Evolutionary conservation across 1,140 invertebrate species (phyloP).

Genomic region (Cydia strobilella): DNA sequence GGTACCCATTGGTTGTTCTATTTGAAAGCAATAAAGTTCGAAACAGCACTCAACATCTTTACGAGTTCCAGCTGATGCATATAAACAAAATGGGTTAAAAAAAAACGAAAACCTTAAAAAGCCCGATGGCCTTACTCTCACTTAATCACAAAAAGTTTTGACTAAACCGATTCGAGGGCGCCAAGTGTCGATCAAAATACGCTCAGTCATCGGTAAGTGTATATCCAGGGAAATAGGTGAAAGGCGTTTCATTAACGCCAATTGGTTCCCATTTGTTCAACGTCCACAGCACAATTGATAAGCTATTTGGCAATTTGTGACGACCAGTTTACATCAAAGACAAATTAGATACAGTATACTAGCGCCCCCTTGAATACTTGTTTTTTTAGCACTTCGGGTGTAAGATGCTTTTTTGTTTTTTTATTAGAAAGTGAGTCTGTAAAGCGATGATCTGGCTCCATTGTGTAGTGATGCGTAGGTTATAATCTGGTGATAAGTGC

Average conservation of each 20-base stretch:
- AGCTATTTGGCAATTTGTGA: conserved; percentile 39
- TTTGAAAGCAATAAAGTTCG: neutral
- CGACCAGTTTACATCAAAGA: conserved; percentile 39
- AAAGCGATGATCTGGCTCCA: conserved; percentile 24
- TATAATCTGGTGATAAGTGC: conserved; percentile 1
- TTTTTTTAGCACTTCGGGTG: neutral
- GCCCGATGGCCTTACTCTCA: conserved; percentile 30
- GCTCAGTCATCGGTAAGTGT: conserved; percentile 20
- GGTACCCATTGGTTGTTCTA: neutral
- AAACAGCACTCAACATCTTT: neutral
- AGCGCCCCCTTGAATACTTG: neutral
- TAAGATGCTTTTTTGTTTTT: conserved; percentile 6
- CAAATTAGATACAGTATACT: conserved; percentile 43
- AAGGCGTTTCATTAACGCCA: conserved; percentile 50
- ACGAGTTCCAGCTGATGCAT: neutral
- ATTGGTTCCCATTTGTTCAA: conserved; percentile 55
- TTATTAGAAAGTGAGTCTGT: conserved; percentile 27
- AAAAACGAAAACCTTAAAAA: conserved; percentile 24
- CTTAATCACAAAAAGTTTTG: conserved; percentile 22
- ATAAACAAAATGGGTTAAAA: neutral
- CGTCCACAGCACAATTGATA: conserved; percentile 46
- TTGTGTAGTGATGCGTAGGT: conserved; percentile 25
- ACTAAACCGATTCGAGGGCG: conserved; percentile 21
- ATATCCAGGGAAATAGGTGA: conserved; percentile 51
- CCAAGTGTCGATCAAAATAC: conserved; percentile 2